Conservation (phyloP, 2,888 invertebrate species). For the Brachylomia viminalis region DNA sequence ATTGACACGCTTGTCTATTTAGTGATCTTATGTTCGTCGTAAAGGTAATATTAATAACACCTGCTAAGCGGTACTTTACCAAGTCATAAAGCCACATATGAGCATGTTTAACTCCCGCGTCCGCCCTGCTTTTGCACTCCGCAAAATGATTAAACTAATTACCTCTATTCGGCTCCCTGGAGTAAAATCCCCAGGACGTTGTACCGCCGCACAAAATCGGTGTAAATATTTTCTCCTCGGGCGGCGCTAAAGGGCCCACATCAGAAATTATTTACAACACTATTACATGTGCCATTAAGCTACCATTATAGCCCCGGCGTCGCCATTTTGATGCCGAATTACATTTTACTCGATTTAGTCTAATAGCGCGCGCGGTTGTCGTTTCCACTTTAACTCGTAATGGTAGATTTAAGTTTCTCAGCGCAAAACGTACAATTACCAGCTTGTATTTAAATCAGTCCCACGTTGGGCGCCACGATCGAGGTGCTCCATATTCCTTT, state of each 20-base stretch:
- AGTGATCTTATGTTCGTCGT: not conserved
- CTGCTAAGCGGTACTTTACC: not conserved
- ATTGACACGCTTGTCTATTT: not conserved
- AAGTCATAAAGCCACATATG: conserved; percentile 7
- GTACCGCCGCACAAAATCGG: conserved; percentile 42
- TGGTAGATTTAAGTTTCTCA: conserved; percentile 69
- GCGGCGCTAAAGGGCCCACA: conserved; percentile 46
- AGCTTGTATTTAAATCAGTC: conserved; percentile 60
- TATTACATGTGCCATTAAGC: conserved; percentile 82
- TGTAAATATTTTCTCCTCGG: conserved; percentile 58
- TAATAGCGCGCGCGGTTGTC: conserved; percentile 77
- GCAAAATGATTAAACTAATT: conserved; percentile 65
- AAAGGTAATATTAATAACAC: conserved; percentile 17
- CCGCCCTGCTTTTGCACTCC: conserved; percentile 37
- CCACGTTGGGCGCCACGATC: conserved; percentile 71
- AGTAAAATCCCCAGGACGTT: conserved; percentile 49
- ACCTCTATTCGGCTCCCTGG: conserved; percentile 34
- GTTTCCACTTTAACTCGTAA: conserved; percentile 71
- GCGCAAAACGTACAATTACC: conserved; percentile 62
- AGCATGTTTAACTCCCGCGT: conserved; percentile 23
- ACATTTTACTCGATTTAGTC: conserved; percentile 79
- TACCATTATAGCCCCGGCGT: conserved; percentile 72
- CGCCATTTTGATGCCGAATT: conserved; percentile 80
- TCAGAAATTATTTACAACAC: conserved; percentile 78
- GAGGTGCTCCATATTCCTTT: conserved; percentile 6